These are phyloP conservation scores for Pristionchus fissidentatus DNA, from an alignment of 2,888 invertebrate species.

Conservation along the genomic window DNA sequence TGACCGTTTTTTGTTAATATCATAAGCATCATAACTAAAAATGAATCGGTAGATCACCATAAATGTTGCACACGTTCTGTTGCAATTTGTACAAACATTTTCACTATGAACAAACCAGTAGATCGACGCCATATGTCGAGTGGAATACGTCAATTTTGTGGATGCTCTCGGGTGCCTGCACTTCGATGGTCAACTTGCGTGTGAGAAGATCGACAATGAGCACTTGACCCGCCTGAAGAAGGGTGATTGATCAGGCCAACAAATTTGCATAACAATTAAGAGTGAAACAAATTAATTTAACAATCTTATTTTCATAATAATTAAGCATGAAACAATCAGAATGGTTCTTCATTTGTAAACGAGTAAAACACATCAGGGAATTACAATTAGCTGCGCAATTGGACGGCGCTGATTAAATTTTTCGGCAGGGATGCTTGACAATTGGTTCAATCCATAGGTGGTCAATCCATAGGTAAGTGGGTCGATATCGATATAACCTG, in stretches of 20 bases:
- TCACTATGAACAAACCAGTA: conserved; percentile 56
- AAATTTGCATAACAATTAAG: neutral
- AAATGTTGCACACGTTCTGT: no score
- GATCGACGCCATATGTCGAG: conserved; percentile 57
- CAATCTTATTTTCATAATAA: no score
- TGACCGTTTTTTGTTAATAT: no score
- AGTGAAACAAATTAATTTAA: neutral
- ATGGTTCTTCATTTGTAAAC: no score
- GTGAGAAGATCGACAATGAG: conserved; percentile 61
- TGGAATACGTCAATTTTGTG: conserved; percentile 61
- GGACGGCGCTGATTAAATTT: no score
- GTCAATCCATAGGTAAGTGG: neutral
- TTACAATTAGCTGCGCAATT: no score
- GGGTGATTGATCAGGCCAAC: neutral
- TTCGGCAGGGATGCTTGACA: neutral
- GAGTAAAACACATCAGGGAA: no score
- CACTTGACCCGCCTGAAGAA: conserved; percentile 59
- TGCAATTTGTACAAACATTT: no score
- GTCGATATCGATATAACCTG: no score
- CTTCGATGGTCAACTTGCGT: conserved; percentile 59
- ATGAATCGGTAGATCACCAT: neutral
- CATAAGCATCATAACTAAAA: neutral
- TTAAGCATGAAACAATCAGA: no score
- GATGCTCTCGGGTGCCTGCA: conserved; percentile 63
- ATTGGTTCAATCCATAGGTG: neutral